phyloP scores from a whole-genome alignment of 2,113 vertebrate genomes.

The Bufo gargarizans region DNA sequence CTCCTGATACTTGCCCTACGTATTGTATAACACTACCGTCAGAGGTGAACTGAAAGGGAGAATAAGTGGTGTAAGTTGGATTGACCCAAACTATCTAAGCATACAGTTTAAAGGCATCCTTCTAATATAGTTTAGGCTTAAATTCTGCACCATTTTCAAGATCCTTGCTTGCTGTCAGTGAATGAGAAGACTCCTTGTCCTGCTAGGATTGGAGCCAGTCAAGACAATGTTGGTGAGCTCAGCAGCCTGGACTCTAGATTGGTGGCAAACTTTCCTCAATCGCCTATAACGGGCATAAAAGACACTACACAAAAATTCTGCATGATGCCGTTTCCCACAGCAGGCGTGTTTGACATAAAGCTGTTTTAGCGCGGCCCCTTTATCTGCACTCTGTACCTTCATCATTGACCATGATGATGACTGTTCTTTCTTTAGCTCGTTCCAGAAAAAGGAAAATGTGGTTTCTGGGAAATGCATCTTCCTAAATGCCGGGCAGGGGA shows the following conservation, averaged over 20 bases:
- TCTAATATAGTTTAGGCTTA: too few relatives aligned
- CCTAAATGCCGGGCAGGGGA: constrained; percentile 51
- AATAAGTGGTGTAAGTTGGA: too few relatives aligned
- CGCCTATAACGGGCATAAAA: background rate
- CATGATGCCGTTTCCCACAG: background rate
- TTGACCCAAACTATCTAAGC: too few relatives aligned
- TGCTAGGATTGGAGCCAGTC: background rate
- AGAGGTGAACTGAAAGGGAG: too few relatives aligned
- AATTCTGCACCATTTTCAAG: too few relatives aligned
- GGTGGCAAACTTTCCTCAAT: background rate
- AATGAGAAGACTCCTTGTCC: background rate
- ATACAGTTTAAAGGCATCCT: too few relatives aligned
- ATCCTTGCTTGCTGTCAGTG: background rate
- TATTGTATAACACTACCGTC: too few relatives aligned
- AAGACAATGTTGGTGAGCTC: background rate
- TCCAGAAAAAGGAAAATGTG: constrained; percentile 41
- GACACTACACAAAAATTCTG: background rate
- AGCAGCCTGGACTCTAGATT: background rate
- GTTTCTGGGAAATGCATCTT: constrained; percentile 60
- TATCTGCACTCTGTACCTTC: background rate
- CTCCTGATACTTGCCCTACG: too few relatives aligned
- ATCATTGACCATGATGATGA: background rate
- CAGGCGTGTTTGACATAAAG: background rate
- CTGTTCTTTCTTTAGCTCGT: background rate
- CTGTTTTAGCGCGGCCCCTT: background rate